Conservation (phyloP, 2,113 vertebrate species). For the Nothobranchius furzeri region DNA sequence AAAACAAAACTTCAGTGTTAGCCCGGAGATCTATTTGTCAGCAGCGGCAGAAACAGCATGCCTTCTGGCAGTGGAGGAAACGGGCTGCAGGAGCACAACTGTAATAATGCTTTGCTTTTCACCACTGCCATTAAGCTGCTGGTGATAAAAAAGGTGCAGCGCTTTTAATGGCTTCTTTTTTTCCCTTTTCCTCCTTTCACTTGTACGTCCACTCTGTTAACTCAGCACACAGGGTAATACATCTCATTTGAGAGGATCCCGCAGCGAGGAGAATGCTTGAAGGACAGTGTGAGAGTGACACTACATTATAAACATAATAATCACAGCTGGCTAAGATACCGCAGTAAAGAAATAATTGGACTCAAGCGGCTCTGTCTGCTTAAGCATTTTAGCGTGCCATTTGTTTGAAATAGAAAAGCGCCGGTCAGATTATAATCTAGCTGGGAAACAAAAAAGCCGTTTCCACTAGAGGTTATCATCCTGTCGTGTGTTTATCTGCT, state of each 20-base stretch:
- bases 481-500: background rate
- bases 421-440: slow-evolving; percentile 53
- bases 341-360: slow-evolving; percentile 73
- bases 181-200: slow-evolving; percentile 12
- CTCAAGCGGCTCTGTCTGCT: slow-evolving; percentile 68
- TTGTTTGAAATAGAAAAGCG: slow-evolving; percentile 62
- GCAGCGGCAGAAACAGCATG: slow-evolving; percentile 26
- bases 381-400: slow-evolving; percentile 59
- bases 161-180: slow-evolving; percentile 59
- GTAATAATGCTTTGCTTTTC: slow-evolving; percentile 66
- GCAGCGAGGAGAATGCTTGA: slow-evolving; percentile 65
- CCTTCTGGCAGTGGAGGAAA: slow-evolving; percentile 28
- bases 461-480: slow-evolving; percentile 43
- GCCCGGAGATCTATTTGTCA: slow-evolving; percentile 58
- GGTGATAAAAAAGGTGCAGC: slow-evolving; percentile 71
- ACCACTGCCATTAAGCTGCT: slow-evolving; percentile 64
- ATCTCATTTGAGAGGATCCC: slow-evolving; percentile 72
- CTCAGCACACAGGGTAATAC: slow-evolving; percentile 66
- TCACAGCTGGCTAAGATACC: slow-evolving; percentile 72
- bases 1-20: slow-evolving; percentile 56
- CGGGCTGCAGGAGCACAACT: slow-evolving; percentile 36
- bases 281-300: slow-evolving; percentile 70
- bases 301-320: slow-evolving; percentile 76
- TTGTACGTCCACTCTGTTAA: slow-evolving; percentile 63
- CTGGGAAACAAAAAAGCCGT: slow-evolving; percentile 5